Conservation (phyloP, 2,113 vertebrate genomes). For the Carassius carassius region DNA sequence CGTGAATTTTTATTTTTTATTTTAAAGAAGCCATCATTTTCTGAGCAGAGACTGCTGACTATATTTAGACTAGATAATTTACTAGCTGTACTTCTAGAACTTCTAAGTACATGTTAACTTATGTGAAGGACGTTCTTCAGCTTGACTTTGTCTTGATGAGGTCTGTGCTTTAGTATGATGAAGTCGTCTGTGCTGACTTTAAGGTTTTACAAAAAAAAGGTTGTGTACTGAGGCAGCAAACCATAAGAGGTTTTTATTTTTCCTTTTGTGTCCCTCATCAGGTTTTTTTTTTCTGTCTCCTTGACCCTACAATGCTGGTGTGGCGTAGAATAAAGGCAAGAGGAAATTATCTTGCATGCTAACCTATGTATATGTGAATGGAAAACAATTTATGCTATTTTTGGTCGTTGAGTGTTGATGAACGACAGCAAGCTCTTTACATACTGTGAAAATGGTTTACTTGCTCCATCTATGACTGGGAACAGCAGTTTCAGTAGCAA, state of each 20-base stretch:
- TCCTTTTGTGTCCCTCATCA: constrained; percentile 17
- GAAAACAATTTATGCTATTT: neutral
- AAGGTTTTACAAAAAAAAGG: constrained; percentile 13
- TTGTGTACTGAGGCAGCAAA: constrained; percentile 69
- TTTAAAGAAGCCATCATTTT: neutral
- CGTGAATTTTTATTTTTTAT: no score
- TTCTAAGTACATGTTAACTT: constrained; percentile 53
- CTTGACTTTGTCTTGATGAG: constrained; percentile 59
- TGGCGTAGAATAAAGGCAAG: constrained; percentile 20
- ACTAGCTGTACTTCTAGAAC: constrained; percentile 23
- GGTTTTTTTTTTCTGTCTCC: neutral
- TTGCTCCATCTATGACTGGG: constrained; percentile 42
- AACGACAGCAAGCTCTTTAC: neutral
- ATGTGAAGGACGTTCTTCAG: constrained; percentile 48
- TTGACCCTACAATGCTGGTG: constrained; percentile 38
- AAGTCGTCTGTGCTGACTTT: constrained; percentile 66
- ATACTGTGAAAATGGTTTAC: constrained; percentile 38
- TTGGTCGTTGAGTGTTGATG: neutral
- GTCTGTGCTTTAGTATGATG: constrained; percentile 48
- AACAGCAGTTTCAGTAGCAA: constrained; percentile 20
- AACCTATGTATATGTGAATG: neutral
- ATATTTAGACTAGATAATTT: constrained; percentile 46
- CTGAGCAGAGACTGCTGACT: neutral
- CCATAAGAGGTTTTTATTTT: constrained; percentile 47
- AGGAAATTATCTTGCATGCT: neutral